These are phyloP conservation scores for Elephas maximus DNA, from an alignment of 2,113 vertebrate species.

Conservation along the genomic window DNA sequence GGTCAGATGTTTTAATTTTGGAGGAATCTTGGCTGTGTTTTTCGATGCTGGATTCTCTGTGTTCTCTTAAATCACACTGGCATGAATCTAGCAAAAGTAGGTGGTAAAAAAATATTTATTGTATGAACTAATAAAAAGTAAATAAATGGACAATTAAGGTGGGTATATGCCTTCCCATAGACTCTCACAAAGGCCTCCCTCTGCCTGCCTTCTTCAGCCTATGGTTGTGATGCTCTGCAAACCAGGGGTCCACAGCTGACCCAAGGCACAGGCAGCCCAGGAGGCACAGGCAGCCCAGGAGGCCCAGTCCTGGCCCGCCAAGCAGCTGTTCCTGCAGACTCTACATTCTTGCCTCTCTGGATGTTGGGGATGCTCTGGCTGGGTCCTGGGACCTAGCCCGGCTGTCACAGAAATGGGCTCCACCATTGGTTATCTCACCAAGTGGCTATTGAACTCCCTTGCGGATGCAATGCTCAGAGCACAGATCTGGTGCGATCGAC, in stretches of 20 bases:
- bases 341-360: neutral
- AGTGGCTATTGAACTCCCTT: rapidly evolving
- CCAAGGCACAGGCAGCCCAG: neutral
- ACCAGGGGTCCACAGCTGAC: too few relatives aligned
- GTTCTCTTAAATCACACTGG: neutral
- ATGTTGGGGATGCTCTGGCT: neutral
- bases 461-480: too few relatives aligned
- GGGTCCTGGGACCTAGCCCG: too few relatives aligned
- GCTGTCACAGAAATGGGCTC: rapidly evolving
- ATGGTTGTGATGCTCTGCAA: neutral
- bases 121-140: neutral
- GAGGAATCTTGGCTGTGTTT: neutral
- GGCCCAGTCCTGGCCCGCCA: neutral
- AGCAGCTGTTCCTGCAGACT: neutral
- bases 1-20: too few relatives aligned
- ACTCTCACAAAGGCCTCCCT: neutral
- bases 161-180: neutral
- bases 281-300: rapidly evolving
- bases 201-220: rapidly evolving
- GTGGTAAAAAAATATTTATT: neutral
- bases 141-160: neutral
- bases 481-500: neutral
- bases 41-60: neutral
- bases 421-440: rapidly evolving
- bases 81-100: neutral